A percentile compares a stretch with the other conserved stretches of the same genome.
These are phyloP conservation scores for Ptychadena robeensis DNA, from an alignment of 2,797 vertebrate species.

Conservation along the genomic window DNA sequence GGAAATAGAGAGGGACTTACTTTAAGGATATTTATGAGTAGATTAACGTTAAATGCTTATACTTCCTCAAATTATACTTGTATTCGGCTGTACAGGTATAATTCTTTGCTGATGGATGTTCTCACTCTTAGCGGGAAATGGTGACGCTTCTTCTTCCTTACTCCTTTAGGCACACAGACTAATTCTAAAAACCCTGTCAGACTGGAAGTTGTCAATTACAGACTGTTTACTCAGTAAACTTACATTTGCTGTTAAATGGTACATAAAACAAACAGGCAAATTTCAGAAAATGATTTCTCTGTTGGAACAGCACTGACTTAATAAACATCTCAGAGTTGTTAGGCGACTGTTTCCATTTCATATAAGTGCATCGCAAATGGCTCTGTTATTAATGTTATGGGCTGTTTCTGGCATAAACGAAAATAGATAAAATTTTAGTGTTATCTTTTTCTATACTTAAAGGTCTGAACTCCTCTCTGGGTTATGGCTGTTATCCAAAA, in stretches of 20 bases:
- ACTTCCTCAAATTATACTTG: too few species aligned
- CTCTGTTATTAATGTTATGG: constrained; percentile 1
- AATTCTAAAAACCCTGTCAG: constrained; percentile 22
- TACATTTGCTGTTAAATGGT: constrained; percentile 22
- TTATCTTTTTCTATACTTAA: too few species aligned
- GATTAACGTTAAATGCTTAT: too few species aligned
- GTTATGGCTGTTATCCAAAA: too few species aligned
- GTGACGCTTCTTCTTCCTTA: background rate
- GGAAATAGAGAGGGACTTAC: too few species aligned
- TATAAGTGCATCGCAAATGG: background rate
- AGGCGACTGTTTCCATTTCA: background rate
- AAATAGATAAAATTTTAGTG: too few species aligned
- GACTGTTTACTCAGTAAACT: constrained; percentile 10
- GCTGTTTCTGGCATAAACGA: background rate
- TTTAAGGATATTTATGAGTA: too few species aligned
- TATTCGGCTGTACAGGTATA: too few species aligned
- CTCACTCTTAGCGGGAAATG: too few species aligned
- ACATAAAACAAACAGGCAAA: constrained; percentile 42
- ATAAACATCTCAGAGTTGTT: constrained; percentile 24
- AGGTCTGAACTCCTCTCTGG: too few species aligned
- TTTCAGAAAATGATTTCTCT: constrained; percentile 15
- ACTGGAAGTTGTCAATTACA: constrained; percentile 30
- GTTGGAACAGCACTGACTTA: background rate
- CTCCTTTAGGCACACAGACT: constrained; percentile 15
- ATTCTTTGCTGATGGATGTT: too few species aligned